Evolutionary conservation across 1,140 invertebrate genomes (phyloP), one percentile per base, ranked within the genome.

Genomic region (Zaprionus davidi): DNA sequence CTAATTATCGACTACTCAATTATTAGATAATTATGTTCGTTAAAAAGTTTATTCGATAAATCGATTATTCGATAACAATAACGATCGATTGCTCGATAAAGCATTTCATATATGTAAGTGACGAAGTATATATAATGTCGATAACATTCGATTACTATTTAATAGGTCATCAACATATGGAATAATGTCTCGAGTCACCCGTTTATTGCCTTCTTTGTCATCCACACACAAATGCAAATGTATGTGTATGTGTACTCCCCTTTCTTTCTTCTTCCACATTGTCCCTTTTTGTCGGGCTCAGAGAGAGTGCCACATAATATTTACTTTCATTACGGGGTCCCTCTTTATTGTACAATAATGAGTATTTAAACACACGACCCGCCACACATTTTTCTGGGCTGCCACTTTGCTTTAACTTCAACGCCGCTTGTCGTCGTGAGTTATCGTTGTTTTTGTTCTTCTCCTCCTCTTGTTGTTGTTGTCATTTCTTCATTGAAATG

Each of bases 391-490:
- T 68, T 55, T 68, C 57, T 60, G 46, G 17, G 20, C 76, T 66
- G 80, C 78, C 80, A 82, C 67, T 82, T 71, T 62, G 57, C 55
- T 71, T 82, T 82, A 82, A 68, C 58, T 70, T 77, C 74, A 77
- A 55, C 63, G 65, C 64, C 63, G 69, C 64, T 70, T 81, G 78
- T 81, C 79, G 69, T 55, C 73, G 63, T 72, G 57, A 58, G 59
- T 64, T 51, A 46, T 71, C 57, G 59, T 62, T 65, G 64, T 60
- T 79, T 55, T 76, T 66, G 53, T 75, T 67, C 24, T 65, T 82
- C 28, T 78, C 53, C n/a, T 36, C 34, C 22, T 34, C 11, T 69
- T 66, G 51, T 74, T 63, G 28, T 59, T 82, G 36, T 34, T 71
- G 46, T 51, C 44, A 22, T 66, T 55, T 71, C 78, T 83, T 82